Percentiles rank a stretch among this genome's conserved stretches.
These are phyloP conservation scores for Platysteira castanea DNA, from an alignment of 2,113 vertebrate species.

Conservation along the genomic window DNA sequence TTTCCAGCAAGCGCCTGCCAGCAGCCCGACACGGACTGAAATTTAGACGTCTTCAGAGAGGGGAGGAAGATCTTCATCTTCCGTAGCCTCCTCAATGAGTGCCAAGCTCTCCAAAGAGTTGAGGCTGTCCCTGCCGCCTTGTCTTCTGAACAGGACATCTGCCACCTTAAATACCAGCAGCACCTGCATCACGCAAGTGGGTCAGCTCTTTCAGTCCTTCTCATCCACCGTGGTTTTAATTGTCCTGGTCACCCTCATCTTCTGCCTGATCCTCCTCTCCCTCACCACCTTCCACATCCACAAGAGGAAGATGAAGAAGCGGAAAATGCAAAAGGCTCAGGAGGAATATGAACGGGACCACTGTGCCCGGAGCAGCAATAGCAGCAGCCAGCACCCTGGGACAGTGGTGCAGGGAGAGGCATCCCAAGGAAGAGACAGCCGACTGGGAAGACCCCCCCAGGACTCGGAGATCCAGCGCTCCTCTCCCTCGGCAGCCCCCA, in stretches of 20 bases:
- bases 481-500: constrained; percentile 34
- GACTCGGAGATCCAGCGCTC: constrained; percentile 64
- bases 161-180: constrained; percentile 68
- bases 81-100: constrained; percentile 81
- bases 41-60: constrained; percentile 28
- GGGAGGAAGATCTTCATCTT: constrained; percentile 63
- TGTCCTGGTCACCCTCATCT: constrained; percentile 88
- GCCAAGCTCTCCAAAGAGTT: constrained; percentile 82
- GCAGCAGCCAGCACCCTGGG: constrained; percentile 19
- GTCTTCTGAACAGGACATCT: constrained; percentile 81
- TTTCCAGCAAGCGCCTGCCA: background rate
- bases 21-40: background rate
- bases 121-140: constrained; percentile 81
- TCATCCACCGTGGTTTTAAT: constrained; percentile 93
- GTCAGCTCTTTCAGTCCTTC: constrained; percentile 87
- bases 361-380: constrained; percentile 74
- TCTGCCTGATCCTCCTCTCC: constrained; percentile 90
- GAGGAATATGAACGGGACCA: constrained; percentile 97
- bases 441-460: constrained; percentile 66
- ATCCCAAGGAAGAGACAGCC: constrained; percentile 62
- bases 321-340: constrained; percentile 94
- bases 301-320: constrained; percentile 93
- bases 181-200: constrained; percentile 88
- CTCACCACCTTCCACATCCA: constrained; percentile 94
- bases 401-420: constrained; percentile 23